Evolutionary conservation across 2,888 invertebrate species (phyloP).

Genomic region (Tanytarsus gracilentus): DNA sequence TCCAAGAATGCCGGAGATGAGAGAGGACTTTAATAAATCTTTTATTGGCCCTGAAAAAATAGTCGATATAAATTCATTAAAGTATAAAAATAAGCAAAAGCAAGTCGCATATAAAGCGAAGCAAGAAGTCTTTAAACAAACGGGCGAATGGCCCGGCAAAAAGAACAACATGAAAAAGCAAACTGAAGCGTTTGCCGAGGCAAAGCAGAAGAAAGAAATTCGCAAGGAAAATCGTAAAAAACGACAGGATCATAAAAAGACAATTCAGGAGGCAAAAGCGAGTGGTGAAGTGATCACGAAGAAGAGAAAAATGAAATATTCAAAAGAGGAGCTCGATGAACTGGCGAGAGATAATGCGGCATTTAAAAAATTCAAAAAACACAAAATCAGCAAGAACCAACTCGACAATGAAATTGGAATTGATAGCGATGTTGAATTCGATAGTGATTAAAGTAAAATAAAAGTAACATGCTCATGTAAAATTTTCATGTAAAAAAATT

Average conservation of each 20-base stretch:
- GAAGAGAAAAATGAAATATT: constrained; percentile 49
- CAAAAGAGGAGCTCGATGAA: constrained; percentile 66
- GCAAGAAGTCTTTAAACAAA: constrained; percentile 58
- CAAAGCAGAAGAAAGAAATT: constrained; percentile 61
- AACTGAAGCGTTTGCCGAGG: constrained; percentile 68
- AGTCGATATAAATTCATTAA: constrained; percentile 64
- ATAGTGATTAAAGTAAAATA: background rate
- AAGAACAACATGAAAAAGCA: constrained; percentile 45
- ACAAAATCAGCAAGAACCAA: constrained; percentile 63
- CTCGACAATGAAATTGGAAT: constrained; percentile 54
- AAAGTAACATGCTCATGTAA: background rate
- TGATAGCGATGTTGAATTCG: background rate
- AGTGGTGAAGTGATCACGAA: constrained; percentile 39
- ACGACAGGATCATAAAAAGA: constrained; percentile 51
- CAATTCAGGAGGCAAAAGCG: constrained; percentile 43
- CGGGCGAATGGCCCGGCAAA: constrained; percentile 64
- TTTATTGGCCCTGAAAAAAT: constrained; percentile 44
- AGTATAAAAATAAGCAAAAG: constrained; percentile 69
- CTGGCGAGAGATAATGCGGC: constrained; percentile 70
- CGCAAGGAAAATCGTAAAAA: constrained; percentile 53
- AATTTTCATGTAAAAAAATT: too few relatives aligned
- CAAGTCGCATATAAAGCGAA: constrained; percentile 66
- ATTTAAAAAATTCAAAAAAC: constrained; percentile 76
- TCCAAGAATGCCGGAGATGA: constrained; percentile 93
- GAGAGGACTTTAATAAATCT: constrained; percentile 48